Base-by-base conservation (phyloP, 2,113 vertebrate genomes). In the Muntiacus muntjak region DNA sequence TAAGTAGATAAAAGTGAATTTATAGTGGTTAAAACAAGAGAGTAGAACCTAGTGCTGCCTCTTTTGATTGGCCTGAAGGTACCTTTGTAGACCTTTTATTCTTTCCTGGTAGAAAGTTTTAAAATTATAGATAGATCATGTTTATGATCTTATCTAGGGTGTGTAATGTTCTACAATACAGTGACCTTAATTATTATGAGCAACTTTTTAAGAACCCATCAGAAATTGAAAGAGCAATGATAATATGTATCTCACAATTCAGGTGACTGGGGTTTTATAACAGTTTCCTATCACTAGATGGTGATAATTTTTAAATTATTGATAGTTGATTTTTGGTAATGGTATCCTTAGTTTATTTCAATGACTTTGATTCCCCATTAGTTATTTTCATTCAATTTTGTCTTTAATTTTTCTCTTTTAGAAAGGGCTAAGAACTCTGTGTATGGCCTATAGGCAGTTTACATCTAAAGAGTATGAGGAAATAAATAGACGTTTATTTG, bases 371-470 rank as follows among this genome's bases (percentile, higher is more conserved):
- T 93, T 97, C 60, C 43, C 23, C 62, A 57, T 87, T 71, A 88
- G 40, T 88, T 50, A 62, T 28, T 94, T 92, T 52, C n/a, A 6
- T 83, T 93, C 17, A 54, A 45, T 95, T 87, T 97, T 97, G n/a
- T 91, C 26, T 95, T 92, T 92, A 21, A 85, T 82, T 95, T 97
- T 85, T 62, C 30, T 89, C 9, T 78, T 60, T 54, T 96, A 99
- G 99, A 99, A 99, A 99, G 99, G 99, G 76, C 98, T 99, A 84
- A 99, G 99, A 97, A 99, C 99, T 97, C 99, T 99, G 64, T 99
- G 99, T 28, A 94, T 99, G 90, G 99, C 99, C 40, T 99, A 99
- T 97, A 99, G 99, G 96, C 99, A 98, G 96, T 99, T 99, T 98
- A 99, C 99, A 87, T 91, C 98, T 0, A 98, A 99, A 97, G 99